Percentiles rank a stretch among this genome's conserved stretches.
These are phyloP conservation scores for Lutraria lutraria DNA, from an alignment of 2,888 invertebrate species.

Conservation along the genomic window DNA sequence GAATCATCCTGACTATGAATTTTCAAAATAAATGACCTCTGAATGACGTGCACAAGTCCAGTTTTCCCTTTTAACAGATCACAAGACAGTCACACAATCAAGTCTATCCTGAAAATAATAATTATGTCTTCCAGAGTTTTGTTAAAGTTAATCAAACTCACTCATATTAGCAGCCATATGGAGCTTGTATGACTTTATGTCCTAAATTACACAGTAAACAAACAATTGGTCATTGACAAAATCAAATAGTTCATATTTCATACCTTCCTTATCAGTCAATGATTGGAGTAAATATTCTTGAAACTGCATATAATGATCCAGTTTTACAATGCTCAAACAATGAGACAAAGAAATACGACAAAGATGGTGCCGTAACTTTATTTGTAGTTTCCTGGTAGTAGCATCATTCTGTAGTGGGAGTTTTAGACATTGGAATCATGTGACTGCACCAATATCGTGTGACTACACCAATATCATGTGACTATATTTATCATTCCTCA, in stretches of 20 bases:
- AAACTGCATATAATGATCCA: neutral
- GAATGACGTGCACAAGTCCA: no score
- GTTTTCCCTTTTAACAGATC: no score
- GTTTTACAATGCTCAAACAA: neutral
- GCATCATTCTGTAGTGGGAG: neutral
- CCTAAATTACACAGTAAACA: neutral
- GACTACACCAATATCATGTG: no score
- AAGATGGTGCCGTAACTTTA: neutral
- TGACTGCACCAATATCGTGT: neutral
- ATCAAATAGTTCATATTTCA: conserved; percentile 17
- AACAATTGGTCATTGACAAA: conserved; percentile 6
- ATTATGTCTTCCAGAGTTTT: neutral
- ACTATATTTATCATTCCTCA: no score
- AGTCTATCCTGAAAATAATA: neutral
- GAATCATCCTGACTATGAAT: no score
- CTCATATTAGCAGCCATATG: conserved; percentile 13
- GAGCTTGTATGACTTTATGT: neutral
- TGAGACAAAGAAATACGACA: neutral
- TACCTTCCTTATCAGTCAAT: neutral
- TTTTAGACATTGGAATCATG: neutral
- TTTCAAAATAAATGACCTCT: no score
- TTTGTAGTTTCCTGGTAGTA: conserved; percentile 1
- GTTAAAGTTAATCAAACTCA: neutral
- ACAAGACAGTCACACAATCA: no score
- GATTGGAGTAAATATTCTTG: neutral